Percentiles rank a stretch among this genome's conserved stretches.
Conservation (phyloP, 2,797 vertebrate species). For the Neostethus bicornis region DNA sequence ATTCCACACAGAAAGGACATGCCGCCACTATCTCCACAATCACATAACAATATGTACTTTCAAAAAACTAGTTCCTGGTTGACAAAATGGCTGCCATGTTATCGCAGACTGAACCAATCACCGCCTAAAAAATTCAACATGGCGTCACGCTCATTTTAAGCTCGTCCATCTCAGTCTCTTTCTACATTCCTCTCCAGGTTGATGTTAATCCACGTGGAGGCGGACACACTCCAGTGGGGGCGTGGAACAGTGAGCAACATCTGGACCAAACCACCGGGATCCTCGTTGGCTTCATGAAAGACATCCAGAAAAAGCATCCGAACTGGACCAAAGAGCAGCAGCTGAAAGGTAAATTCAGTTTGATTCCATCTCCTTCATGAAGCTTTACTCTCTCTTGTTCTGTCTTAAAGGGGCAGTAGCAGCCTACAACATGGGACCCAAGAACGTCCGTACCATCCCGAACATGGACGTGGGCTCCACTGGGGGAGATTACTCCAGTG, state of each 20-base stretch:
- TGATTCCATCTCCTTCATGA: too few species aligned
- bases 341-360: slow-evolving; percentile 74
- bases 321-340: background rate
- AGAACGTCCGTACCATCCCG: background rate
- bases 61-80: too few species aligned
- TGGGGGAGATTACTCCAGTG: slow-evolving; percentile 51
- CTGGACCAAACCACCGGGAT: slow-evolving; percentile 41
- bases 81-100: too few species aligned
- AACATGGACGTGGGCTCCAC: slow-evolving; percentile 14
- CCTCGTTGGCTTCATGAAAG: slow-evolving; percentile 21
- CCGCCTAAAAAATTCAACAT: too few species aligned
- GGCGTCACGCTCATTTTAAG: too few species aligned
- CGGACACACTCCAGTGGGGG: background rate
- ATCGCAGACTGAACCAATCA: too few species aligned
- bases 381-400: slow-evolving; percentile 18
- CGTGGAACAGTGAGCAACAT: slow-evolving; percentile 52
- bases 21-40: too few species aligned
- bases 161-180: background rate
- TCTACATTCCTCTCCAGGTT: slow-evolving; percentile 37
- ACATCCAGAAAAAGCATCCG: background rate
- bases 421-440: slow-evolving; percentile 56
- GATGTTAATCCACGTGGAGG: slow-evolving; percentile 31
- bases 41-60: too few species aligned
- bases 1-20: too few species aligned
- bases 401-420: slow-evolving; percentile 49